A percentile compares a stretch with the other conserved stretches of the same genome.
Evolutionary conservation across 2,113 vertebrate species (phyloP).

Genomic region (Cathartes aura): DNA sequence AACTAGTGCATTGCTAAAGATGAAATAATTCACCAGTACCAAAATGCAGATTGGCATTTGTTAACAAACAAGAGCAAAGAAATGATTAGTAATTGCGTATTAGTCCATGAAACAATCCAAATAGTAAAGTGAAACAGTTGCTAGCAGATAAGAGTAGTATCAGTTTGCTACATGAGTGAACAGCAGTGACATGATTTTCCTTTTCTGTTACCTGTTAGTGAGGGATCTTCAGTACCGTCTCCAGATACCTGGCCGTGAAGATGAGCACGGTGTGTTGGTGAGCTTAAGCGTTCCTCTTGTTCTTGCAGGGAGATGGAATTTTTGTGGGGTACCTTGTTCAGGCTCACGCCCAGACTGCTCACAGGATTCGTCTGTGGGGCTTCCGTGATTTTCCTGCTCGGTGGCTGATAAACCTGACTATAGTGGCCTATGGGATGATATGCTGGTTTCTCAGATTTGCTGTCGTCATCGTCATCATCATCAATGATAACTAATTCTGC

Average conservation of each 20-base stretch:
- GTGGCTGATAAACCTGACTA: slow-evolving; percentile 84
- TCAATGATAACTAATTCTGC: slow-evolving; percentile 91
- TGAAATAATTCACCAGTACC: neutral
- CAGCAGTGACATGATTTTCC: slow-evolving; percentile 73
- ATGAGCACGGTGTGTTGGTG: slow-evolving; percentile 13
- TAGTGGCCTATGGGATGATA: slow-evolving; percentile 84
- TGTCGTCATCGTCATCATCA: slow-evolving; percentile 77
- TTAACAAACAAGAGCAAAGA: neutral
- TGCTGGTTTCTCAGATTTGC: slow-evolving; percentile 62
- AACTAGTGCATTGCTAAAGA: neutral
- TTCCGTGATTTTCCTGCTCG: slow-evolving; percentile 29
- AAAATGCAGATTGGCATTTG: neutral
- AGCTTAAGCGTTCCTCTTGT: slow-evolving; percentile 78
- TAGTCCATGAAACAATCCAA: neutral
- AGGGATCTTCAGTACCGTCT: slow-evolving; percentile 74
- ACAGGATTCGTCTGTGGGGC: slow-evolving; percentile 13
- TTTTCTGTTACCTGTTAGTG: slow-evolving; percentile 80
- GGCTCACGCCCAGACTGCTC: slow-evolving; percentile 11
- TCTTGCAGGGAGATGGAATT: slow-evolving; percentile 77
- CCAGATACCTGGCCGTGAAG: slow-evolving; percentile 33
- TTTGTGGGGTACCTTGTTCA: slow-evolving; percentile 67
- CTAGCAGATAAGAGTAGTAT: neutral
- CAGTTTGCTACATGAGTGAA: slow-evolving; percentile 71
- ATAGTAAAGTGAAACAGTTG: neutral
- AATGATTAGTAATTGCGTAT: neutral